Base-by-base conservation (phyloP, 2,113 vertebrate genomes). In the Dendropsophus ebraccatus region DNA sequence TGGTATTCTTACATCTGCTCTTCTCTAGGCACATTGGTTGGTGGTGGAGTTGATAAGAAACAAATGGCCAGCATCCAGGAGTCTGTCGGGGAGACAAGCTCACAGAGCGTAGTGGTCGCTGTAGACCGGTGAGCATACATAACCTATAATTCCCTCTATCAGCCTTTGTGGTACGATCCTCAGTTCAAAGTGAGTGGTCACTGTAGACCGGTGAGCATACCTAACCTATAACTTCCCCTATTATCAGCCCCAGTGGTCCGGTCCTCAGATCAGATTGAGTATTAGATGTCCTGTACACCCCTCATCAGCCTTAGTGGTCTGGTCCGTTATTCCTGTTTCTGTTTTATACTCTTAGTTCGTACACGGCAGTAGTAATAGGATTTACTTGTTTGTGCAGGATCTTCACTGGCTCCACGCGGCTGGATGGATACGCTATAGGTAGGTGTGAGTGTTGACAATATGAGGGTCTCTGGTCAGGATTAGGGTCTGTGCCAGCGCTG, bases 371-470 rank as follows among this genome's bases (percentile, higher is more conserved):
- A 10, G 16, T 35, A 35, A 35, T 21, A 35, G 16, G 30, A 17
- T 2, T 19, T 69, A 2, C 28, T 19, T 69, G 30, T 17, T 84
- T 87, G 89, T 82, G 0, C 76, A 99, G 98, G 91, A 99, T 99
- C 91, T 99, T 99, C 90, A 99, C 98, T 4, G 98, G 98, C 75
- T 99, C 97, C 30, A 99, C 97, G 0, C 94, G 96, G 86, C 92
- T 99, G 83, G 98, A 99, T 87, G 98, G 98, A 90, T 98, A 99
- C 56, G 98, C 98, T 8, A 96, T 99, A 77, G 98, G 98, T 99
- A 30, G 77, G 62, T 74, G 21, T 47, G 19, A 21, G 11, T 4
- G 1, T 37, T n/a, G 2, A n/a, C 8, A 25, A 8, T 11, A 11
- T 60, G 11, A 0, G 25, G 12, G 60, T 28, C 25, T 62, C 60